Conservation (phyloP, 2,888 invertebrate species). For the Fragum whitleyi region DNA sequence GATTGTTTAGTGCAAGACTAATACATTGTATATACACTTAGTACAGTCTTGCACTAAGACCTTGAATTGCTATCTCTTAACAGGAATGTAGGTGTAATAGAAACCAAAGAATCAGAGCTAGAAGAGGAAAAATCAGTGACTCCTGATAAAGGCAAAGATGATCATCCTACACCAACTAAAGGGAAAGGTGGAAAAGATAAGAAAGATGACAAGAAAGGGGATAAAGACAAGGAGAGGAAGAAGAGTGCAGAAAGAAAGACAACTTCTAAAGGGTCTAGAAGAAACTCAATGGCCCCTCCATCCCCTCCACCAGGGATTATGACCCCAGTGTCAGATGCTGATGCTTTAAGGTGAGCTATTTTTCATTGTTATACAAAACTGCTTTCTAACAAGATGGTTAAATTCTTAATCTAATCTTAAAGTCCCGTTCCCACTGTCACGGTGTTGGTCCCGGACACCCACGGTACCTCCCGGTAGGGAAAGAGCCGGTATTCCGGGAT, state of each 20-base stretch:
- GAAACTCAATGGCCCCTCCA: constrained; percentile 73
- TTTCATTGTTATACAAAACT: too few relatives aligned
- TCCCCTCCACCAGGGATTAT: constrained; percentile 82
- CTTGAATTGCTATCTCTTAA: too few relatives aligned
- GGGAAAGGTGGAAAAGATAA: constrained; percentile 71
- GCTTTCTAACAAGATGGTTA: too few relatives aligned
- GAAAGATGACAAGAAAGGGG: constrained; percentile 57
- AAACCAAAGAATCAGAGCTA: constrained; percentile 78
- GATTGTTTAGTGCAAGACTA: too few relatives aligned
- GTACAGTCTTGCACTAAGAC: too few relatives aligned
- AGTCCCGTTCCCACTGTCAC: too few relatives aligned
- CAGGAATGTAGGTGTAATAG: constrained; percentile 80
- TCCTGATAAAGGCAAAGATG: constrained; percentile 81
- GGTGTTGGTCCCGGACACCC: too few relatives aligned
- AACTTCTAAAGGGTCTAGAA: constrained; percentile 68
- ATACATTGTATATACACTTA: too few relatives aligned
- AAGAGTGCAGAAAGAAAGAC: constrained; percentile 80
- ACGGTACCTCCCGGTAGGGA: too few relatives aligned
- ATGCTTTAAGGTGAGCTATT: constrained; percentile 74
- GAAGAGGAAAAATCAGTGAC: constrained; percentile 83
- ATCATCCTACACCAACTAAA: constrained; percentile 77
- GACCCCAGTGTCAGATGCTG: constrained; percentile 82
- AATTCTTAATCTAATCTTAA: too few relatives aligned
- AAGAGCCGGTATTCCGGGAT: too few relatives aligned
- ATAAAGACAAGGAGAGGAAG: constrained; percentile 72